phyloP scores from a whole-genome alignment of 1,140 invertebrate species.

The Arion vulgaris region DNA sequence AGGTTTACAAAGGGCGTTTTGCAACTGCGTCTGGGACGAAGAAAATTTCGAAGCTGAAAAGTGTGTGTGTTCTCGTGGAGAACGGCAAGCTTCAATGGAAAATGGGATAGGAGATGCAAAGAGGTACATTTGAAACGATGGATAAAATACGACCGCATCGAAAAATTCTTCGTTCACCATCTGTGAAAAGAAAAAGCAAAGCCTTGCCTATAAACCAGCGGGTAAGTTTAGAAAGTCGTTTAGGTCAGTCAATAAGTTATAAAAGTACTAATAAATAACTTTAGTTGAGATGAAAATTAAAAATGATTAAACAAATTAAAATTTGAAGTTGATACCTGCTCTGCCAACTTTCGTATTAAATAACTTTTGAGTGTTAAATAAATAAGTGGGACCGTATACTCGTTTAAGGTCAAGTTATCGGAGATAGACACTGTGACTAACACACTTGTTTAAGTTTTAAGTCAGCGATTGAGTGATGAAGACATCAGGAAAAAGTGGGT shows the following conservation, averaged over 20 bases:
- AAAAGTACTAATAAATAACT: no score
- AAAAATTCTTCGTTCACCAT: conserved; percentile 77
- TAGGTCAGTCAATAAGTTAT: background rate
- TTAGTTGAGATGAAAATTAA: no score
- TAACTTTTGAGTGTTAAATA: no score
- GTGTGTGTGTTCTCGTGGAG: background rate
- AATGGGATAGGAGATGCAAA: conserved; percentile 21
- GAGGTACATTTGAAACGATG: conserved; percentile 11
- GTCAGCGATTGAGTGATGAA: no score
- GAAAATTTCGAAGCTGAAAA: conserved; percentile 19
- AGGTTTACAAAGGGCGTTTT: background rate
- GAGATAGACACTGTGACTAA: no score
- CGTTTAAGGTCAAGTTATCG: no score
- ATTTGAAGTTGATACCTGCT: no score
- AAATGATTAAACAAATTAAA: no score
- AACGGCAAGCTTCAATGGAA: background rate
- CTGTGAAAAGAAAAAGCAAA: conserved; percentile 81
- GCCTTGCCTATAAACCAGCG: conserved; percentile 80
- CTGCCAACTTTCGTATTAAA: no score
- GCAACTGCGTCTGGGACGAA: conserved; percentile 4
- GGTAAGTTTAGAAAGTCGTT: conserved; percentile 75
- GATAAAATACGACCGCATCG: conserved; percentile 35
- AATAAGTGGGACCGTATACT: no score
- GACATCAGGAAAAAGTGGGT: no score
- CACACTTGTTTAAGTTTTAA: no score